A percentile compares a stretch with the other conserved stretches of the same genome.
phyloP scores from a whole-genome alignment of 2,113 vertebrate genomes.

The Deroptyus accipitrinus region DNA sequence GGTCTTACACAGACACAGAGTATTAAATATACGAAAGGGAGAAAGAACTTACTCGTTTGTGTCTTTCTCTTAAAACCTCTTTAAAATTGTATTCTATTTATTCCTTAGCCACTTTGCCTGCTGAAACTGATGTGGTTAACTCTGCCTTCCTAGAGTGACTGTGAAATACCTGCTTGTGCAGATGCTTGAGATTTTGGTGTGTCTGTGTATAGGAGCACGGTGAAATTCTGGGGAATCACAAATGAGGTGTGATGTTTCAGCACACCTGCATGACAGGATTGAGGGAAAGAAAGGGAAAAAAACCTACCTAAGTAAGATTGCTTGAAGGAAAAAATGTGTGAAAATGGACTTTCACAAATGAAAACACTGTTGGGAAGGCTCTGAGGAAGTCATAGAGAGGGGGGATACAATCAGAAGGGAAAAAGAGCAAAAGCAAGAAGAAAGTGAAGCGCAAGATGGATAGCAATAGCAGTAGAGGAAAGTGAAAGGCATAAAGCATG shows the following conservation, averaged over 20 bases:
- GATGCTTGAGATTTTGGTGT: not conserved
- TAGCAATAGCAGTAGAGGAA: slow-evolving; percentile 5
- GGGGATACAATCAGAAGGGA: not conserved
- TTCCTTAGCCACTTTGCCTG: not conserved
- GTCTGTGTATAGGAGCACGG: not conserved
- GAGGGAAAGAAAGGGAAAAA: not conserved
- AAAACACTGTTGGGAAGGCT: not conserved
- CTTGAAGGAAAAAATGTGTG: not conserved
- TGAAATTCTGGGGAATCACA: not conserved
- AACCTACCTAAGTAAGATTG: not conserved
- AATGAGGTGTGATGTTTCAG: not conserved
- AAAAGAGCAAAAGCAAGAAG: not conserved
- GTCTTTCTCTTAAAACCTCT: not conserved
- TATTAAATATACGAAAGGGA: not conserved
- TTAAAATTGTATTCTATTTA: not conserved
- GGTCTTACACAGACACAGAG: not conserved
- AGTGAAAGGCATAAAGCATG: not conserved
- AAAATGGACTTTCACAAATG: not conserved
- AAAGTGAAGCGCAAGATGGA: not conserved
- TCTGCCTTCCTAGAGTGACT: not conserved
- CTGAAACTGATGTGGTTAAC: not conserved
- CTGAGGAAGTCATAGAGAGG: not conserved
- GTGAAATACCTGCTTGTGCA: not conserved
- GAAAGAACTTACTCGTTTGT: not conserved
- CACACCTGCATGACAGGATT: not conserved